Conservation (phyloP, 2,888 invertebrate genomes). For the Siphlonurus alternatus region DNA sequence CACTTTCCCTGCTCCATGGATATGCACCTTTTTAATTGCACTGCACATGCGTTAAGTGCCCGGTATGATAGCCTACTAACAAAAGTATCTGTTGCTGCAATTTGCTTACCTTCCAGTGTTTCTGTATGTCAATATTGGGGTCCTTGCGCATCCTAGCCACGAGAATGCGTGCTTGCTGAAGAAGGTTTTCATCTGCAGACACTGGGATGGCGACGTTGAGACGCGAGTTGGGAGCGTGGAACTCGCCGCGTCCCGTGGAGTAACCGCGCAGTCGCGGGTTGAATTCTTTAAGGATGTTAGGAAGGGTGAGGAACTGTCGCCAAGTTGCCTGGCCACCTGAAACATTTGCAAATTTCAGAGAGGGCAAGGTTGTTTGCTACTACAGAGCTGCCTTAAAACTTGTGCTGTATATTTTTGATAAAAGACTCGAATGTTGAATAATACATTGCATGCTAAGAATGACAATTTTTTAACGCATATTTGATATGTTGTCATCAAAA, state of each 20-base stretch:
- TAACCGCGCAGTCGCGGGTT: conserved; percentile 51
- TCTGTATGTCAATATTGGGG: conserved; percentile 37
- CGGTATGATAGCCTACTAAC: no score
- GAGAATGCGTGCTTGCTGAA: conserved; percentile 49
- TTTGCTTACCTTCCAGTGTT: conserved; percentile 48
- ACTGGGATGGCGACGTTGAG: conserved; percentile 58
- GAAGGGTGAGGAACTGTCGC: conserved; percentile 49
- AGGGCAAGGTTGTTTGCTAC: not conserved
- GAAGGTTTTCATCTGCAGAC: conserved; percentile 50
- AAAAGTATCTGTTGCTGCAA: no score
- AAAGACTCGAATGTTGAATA: no score
- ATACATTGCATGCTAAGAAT: no score
- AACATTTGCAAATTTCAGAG: conserved; percentile 15
- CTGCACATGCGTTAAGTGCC: no score
- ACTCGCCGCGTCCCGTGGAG: conserved; percentile 52
- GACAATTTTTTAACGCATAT: no score
- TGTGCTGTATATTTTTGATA: no score
- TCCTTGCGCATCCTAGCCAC: conserved; percentile 45
- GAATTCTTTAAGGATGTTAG: conserved; percentile 56
- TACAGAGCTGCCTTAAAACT: no score
- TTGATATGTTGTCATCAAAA: no score
- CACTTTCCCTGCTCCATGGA: no score
- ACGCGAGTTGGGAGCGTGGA: conserved; percentile 24
- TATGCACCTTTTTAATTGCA: no score
- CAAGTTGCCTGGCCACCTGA: conserved; percentile 51